These are phyloP conservation scores for Pammene fasciana DNA, from an alignment of 2,888 invertebrate genomes.

Conservation along the genomic window DNA sequence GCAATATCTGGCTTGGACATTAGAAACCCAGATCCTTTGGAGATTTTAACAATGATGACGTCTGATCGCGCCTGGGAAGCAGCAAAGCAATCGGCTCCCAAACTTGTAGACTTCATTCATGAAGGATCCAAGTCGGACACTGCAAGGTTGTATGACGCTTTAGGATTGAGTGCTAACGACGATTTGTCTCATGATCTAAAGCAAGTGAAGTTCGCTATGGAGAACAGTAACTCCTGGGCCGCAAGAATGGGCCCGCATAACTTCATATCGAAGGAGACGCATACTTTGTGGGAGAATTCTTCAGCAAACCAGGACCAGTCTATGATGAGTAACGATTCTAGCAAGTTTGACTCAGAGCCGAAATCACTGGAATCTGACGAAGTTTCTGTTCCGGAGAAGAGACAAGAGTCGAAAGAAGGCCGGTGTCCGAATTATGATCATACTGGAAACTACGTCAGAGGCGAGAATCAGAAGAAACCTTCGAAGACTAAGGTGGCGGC, in stretches of 20 bases:
- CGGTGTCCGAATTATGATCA: conserved; percentile 73
- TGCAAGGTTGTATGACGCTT: conserved; percentile 75
- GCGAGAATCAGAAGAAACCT: conserved; percentile 69
- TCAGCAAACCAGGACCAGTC: conserved; percentile 56
- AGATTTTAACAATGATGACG: conserved; percentile 70
- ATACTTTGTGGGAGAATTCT: conserved; percentile 60
- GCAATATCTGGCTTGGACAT: conserved; percentile 64
- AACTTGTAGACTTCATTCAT: conserved; percentile 77
- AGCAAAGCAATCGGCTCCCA: conserved; percentile 78
- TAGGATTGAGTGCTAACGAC: conserved; percentile 67
- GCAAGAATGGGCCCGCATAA: conserved; percentile 56
- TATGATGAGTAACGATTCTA: conserved; percentile 55
- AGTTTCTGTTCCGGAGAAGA: conserved; percentile 54
- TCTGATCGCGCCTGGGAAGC: conserved; percentile 81
- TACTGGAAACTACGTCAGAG: conserved; percentile 70
- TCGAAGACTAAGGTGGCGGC: conserved; percentile 66
- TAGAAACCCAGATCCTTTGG: conserved; percentile 63
- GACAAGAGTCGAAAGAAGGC: conserved; percentile 61
- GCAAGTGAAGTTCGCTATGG: conserved; percentile 61
- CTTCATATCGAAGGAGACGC: conserved; percentile 62
- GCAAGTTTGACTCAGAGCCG: conserved; percentile 55
- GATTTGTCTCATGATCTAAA: conserved; percentile 67
- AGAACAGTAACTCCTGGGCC: conserved; percentile 61
- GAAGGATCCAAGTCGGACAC: conserved; percentile 78
- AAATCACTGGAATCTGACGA: conserved; percentile 60